Evolutionary conservation across 2,888 invertebrate species (phyloP), one percentile per base, ranked within the genome.

Genomic region (Agonopterix alstromeriana): DNA sequence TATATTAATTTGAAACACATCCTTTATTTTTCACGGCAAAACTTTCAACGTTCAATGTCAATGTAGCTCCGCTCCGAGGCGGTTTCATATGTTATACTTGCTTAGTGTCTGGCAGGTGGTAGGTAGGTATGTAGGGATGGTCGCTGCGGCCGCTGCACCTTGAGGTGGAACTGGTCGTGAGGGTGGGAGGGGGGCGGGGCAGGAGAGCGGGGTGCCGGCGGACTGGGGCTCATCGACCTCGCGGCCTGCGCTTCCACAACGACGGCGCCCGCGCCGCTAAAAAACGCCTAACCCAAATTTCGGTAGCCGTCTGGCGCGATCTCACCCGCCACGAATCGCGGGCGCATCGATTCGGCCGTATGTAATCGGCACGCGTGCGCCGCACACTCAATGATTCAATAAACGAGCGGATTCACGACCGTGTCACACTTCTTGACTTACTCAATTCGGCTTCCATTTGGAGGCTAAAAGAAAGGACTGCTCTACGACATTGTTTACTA

Each of bases 91-190:
- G 64, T 66, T 76, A 82, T 83, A 82, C 70, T 67, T 64, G 70
- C 82, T 71, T 76, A 81, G 78, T 74, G 84, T 82, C 84, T 83
- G 85, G 77, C 86, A 85, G 86, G 85, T 85, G 84, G 82, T 85
- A 85, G 75, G 68, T 85, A 85, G 74, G 68, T 85, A 84, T 83
- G 78, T 84, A 78, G 82, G 82, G 83, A 75, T 76, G 74, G 70
- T 70, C 70, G 72, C 70, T 58, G 77, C 75, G 81, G 80, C 65
- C 83, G 80, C 77, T 83, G 82, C 83, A 85, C 84, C 82, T 84
- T 82, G 82, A 79, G 81, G 73, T 73, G 73, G 77, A 83, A 86
- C 85, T 80, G 85, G 86, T 86, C 81, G 73, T 45, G 66, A 65
- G 70, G 68, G 65, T 60, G 61, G 65, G 56, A 62, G 54, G 55